Base-by-base conservation (phyloP, 2,113 vertebrate species). In the Carettochelys insculpta region DNA sequence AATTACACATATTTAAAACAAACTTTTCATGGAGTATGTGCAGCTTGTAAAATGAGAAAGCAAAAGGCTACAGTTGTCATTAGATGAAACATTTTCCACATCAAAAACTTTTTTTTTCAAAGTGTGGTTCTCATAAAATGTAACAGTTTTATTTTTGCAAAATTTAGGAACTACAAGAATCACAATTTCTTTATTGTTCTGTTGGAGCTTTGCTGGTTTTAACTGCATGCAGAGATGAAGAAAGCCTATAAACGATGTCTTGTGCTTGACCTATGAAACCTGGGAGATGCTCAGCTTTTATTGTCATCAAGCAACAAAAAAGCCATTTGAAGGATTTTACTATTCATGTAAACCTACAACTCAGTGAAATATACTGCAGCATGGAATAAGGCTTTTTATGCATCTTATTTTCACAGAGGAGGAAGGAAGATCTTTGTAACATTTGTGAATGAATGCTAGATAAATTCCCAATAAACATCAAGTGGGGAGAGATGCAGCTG, bases 111-210 rank as follows among this genome's bases (percentile, higher is more conserved):
- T 58, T 4, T 68, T 71, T 52, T 95, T 91, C 56, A 82, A 85
- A 77, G 43, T 89, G 88, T 89, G 65, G 92, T 56, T 45, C n/a
- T 81, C 89, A 31, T 90, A 89, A 96, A 95, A 83, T 53, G 76
- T 25, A 92, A 3, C 41, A 73, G 4, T 87, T 95, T 92, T 95
- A 58, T 94, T 77, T 95, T 93, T 85, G 68, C 27, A 82, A 96
- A 85, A 89, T 53, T 58, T 80, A 90, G 58, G 80, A 56, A 77
- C 85, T 90, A 79, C 0, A 48, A 91, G 75, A 61, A 47, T 43
- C 25, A 79, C 93, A 92, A 93, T 82, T 96, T 95, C 48, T 87
- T 92, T 89, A 43, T 41, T 92, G 5, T 87, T 92, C 75, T 85
- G 5, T 85, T 45, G 86, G 88, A 91, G 89, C 77, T 91, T 94